A percentile compares a stretch with the other conserved stretches of the same genome.
These are phyloP conservation scores for Colostygia pectinataria DNA, from an alignment of 2,888 invertebrate genomes.

Conservation along the genomic window DNA sequence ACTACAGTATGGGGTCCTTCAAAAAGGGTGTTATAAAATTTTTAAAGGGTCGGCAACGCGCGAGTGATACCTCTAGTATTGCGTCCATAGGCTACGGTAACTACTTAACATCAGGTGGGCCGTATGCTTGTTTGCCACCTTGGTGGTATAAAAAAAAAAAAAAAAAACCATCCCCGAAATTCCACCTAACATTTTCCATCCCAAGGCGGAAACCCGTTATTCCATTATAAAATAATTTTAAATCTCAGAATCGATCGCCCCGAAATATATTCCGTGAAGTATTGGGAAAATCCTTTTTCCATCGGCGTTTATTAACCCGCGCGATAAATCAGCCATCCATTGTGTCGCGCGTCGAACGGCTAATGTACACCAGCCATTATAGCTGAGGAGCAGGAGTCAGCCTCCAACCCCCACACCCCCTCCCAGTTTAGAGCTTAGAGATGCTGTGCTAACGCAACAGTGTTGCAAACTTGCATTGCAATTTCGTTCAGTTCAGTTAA, in stretches of 20 bases:
- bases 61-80: too few relatives aligned
- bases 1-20: too few relatives aligned
- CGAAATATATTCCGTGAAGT: constrained; percentile 58
- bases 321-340: constrained; percentile 70
- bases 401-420: not conserved
- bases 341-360: constrained; percentile 56
- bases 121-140: too few relatives aligned
- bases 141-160: not conserved
- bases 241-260: constrained; percentile 49
- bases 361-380: constrained; percentile 67
- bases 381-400: constrained; percentile 23
- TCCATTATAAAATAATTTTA: constrained; percentile 35
- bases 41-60: too few relatives aligned
- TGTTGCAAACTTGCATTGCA: too few relatives aligned
- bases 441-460: too few relatives aligned
- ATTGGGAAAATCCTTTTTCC: constrained; percentile 65
- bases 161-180: not conserved
- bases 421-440: too few relatives aligned
- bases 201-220: constrained; percentile 6
- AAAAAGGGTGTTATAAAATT: too few relatives aligned
- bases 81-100: too few relatives aligned
- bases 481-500: too few relatives aligned
- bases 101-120: too few relatives aligned
- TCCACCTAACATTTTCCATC: not conserved
- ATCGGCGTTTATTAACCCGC: constrained; percentile 59